These are phyloP conservation scores for Hypotaenidia okinawae DNA, from an alignment of 2,797 vertebrate species.

Conservation along the genomic window DNA sequence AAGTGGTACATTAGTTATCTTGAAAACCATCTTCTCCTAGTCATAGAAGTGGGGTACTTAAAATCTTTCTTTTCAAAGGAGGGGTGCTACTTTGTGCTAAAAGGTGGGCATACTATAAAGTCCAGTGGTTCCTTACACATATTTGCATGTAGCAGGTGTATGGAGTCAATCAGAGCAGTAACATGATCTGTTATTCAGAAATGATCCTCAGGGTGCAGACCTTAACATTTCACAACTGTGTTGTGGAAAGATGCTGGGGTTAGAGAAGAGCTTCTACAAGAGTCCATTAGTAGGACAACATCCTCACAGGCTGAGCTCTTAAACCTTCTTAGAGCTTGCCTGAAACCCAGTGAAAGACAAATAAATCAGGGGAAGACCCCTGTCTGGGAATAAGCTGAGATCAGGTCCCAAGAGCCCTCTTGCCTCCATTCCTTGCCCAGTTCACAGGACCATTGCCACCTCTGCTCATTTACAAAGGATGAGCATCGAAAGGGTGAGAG, in stretches of 20 bases:
- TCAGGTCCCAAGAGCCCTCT: not conserved
- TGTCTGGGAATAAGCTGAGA: not conserved
- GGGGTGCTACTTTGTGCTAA: not conserved
- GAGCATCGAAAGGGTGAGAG: not conserved
- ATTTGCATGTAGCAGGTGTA: not conserved
- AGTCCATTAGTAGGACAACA: not conserved
- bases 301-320: not conserved
- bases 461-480: not conserved
- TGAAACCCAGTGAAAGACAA: not conserved
- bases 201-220: not conserved
- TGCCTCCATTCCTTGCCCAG: not conserved
- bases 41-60: not conserved
- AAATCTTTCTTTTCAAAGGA: not conserved
- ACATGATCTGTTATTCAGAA: not conserved
- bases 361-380: not conserved
- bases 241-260: not conserved
- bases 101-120: not conserved
- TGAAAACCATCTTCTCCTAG: not conserved
- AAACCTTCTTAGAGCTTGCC: not conserved
- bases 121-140: not conserved
- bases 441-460: not conserved
- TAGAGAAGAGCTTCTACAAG: not conserved
- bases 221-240: not conserved
- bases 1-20: not conserved
- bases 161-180: not conserved